A percentile compares a stretch with the other conserved stretches of the same genome.
phyloP scores from a whole-genome alignment of 2,888 invertebrate genomes.

The Synergus laeviventris region DNA sequence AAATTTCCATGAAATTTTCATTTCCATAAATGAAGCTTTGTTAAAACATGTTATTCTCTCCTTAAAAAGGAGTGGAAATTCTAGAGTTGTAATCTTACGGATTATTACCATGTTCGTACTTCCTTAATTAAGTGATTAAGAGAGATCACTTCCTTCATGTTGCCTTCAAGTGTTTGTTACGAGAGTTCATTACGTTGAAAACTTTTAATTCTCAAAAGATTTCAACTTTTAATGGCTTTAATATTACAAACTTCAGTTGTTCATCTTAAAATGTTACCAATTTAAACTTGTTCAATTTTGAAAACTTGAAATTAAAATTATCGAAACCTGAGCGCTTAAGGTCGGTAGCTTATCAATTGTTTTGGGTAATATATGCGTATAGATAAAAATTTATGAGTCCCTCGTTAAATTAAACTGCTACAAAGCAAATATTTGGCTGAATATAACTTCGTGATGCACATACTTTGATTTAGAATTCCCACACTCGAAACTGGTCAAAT shows the following conservation, averaged over 20 bases:
- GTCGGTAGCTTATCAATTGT: too few species aligned
- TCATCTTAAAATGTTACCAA: too few species aligned
- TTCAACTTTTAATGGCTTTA: not conserved
- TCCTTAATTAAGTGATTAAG: slow-evolving; percentile 25
- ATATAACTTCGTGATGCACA: too few species aligned
- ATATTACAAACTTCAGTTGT: not conserved
- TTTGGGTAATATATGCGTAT: too few species aligned
- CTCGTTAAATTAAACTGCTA: too few species aligned
- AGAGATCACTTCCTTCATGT: slow-evolving; percentile 18
- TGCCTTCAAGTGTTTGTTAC: not conserved
- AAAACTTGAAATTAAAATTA: too few species aligned
- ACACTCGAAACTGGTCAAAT: too few species aligned
- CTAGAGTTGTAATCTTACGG: slow-evolving; percentile 24
- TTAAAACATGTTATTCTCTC: not conserved
- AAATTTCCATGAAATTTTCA: not conserved
- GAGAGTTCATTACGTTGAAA: not conserved
- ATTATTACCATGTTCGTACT: slow-evolving; percentile 1
- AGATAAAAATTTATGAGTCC: too few species aligned
- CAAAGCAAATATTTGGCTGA: too few species aligned
- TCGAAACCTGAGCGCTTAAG: too few species aligned
- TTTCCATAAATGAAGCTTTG: not conserved
- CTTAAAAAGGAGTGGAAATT: slow-evolving; percentile 25
- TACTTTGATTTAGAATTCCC: not conserved
- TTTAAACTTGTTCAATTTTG: too few species aligned
- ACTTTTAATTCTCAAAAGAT: not conserved